A percentile compares a stretch with the other conserved stretches of the same genome.
Conservation (phyloP, 2,888 invertebrate species). For the Agelastica alni region DNA sequence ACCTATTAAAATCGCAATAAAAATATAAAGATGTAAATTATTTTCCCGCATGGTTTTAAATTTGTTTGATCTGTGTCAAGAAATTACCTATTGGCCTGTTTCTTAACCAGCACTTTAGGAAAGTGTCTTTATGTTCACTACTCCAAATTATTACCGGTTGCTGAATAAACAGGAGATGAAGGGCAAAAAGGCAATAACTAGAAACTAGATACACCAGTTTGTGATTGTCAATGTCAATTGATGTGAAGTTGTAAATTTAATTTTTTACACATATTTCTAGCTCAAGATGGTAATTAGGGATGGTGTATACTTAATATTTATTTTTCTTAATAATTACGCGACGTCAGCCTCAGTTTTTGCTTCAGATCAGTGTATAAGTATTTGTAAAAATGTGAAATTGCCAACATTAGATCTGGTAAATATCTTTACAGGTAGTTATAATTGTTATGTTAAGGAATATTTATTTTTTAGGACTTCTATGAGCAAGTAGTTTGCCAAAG, state of each 20-base stretch:
- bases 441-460: constrained; percentile 1
- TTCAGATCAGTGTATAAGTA: constrained; percentile 37
- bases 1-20: neutral
- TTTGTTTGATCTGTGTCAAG: neutral
- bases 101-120: too few species aligned
- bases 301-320: too few species aligned
- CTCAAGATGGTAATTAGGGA: too few species aligned
- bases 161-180: too few species aligned
- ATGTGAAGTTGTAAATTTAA: constrained; percentile 16
- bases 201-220: too few species aligned
- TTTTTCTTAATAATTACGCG: constrained; percentile 14
- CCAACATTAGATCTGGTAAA: constrained; percentile 38
- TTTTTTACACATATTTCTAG: constrained; percentile 3
- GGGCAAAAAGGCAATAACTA: too few species aligned
- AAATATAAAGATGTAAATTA: neutral
- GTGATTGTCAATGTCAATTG: constrained; percentile 18
- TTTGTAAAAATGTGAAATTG: constrained; percentile 38
- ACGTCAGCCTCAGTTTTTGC: constrained; percentile 26
- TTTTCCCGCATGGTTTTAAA: neutral
- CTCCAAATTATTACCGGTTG: too few species aligned
- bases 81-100: too few species aligned
- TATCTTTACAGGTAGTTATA: too few species aligned
- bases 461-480: constrained; percentile 41
- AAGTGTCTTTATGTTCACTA: too few species aligned
- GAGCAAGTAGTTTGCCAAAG: constrained; percentile 47